Evolutionary conservation across 2,113 vertebrate species (phyloP).

Genomic region (Climacteris rufus): DNA sequence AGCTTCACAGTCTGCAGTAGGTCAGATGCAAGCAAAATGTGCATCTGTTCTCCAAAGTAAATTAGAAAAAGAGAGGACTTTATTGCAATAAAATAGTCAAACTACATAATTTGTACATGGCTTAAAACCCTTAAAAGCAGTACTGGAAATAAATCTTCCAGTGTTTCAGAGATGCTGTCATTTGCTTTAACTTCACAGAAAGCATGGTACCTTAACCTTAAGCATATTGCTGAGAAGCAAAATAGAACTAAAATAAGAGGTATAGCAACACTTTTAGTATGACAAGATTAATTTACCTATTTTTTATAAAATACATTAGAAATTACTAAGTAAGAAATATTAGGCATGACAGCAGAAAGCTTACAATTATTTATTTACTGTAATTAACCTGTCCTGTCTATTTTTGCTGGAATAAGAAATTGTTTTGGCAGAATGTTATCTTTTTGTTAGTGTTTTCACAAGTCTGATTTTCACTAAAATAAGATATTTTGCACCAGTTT

Average conservation of each 20-base stretch:
- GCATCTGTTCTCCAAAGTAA: not conserved
- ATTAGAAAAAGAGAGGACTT: not conserved
- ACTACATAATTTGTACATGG: not conserved
- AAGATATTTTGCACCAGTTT: not conserved
- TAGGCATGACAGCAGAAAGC: not conserved
- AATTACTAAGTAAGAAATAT: not conserved
- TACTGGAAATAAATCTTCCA: not conserved
- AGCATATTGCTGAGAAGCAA: not conserved
- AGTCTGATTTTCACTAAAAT: not conserved
- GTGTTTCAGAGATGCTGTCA: not conserved
- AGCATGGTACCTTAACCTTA: not conserved
- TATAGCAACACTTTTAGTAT: not conserved
- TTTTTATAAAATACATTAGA: not conserved
- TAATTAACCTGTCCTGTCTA: not conserved
- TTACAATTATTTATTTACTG: not conserved
- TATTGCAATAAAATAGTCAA: not conserved
- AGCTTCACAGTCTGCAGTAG: not conserved
- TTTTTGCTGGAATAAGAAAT: not conserved
- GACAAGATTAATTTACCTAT: not conserved
- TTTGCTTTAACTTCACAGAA: not conserved
- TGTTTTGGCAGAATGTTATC: not conserved
- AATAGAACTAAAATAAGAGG: not conserved
- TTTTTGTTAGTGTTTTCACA: not conserved
- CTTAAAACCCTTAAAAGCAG: not conserved
- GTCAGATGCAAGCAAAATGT: not conserved